Conservation (phyloP, 2,797 vertebrate genomes). For the Adrianichthys oophorus region DNA sequence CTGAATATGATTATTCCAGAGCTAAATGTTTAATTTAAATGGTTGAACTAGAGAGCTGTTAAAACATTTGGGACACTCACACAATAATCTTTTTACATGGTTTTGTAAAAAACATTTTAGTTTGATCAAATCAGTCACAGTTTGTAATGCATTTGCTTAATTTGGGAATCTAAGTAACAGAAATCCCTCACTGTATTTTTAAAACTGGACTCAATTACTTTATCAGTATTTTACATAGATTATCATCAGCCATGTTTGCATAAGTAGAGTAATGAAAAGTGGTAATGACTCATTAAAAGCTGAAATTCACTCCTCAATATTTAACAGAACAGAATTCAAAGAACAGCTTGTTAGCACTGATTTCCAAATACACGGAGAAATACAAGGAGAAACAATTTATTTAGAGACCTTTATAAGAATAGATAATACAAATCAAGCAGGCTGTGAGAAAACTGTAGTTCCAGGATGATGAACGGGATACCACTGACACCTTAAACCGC, state of each 20-base stretch:
- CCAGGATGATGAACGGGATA: constrained; percentile 38
- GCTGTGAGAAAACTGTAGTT: constrained; percentile 36
- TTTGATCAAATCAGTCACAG: no score
- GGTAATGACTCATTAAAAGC: constrained; percentile 54
- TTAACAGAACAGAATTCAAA: constrained; percentile 72
- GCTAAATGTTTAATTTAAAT: no score
- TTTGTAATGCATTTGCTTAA: no score
- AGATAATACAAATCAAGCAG: constrained; percentile 46
- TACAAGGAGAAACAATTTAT: constrained; percentile 48
- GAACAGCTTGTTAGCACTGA: constrained; percentile 69
- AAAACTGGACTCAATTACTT: constrained; percentile 39
- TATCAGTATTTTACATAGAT: constrained; percentile 49
- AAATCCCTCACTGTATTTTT: constrained; percentile 2
- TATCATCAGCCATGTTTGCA: constrained; percentile 42
- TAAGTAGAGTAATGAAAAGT: constrained; percentile 47
- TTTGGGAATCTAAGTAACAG: no score
- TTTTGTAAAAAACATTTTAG: no score
- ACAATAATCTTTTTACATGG: no score
- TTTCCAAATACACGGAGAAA: constrained; percentile 61
- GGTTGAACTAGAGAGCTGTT: no score
- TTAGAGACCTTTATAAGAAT: constrained; percentile 43
- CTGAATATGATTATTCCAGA: no score
- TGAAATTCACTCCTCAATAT: constrained; percentile 44
- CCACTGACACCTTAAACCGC: constrained; percentile 23
- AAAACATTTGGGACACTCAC: no score